Conservation (phyloP, 2,888 invertebrate species). For the Phytoseiulus persimilis region DNA sequence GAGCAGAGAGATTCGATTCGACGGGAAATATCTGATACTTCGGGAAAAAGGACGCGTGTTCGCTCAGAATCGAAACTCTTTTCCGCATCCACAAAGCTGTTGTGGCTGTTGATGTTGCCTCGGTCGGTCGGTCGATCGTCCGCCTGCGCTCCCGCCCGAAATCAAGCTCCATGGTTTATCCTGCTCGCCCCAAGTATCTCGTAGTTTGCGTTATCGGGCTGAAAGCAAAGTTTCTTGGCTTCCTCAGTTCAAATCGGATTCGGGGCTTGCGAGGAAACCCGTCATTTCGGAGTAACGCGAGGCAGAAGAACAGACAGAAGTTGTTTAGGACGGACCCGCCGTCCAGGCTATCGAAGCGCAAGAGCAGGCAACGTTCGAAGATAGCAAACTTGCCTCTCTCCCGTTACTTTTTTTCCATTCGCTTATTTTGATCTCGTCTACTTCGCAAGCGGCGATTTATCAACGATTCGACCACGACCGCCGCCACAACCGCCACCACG, state of each 20-base stretch:
- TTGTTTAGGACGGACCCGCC: not conserved
- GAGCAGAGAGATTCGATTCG: not conserved
- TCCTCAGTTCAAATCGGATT: not conserved
- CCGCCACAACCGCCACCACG: not conserved
- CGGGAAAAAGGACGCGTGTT: not conserved
- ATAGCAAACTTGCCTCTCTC: not conserved
- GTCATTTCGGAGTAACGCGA: not conserved
- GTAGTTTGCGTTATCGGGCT: not conserved
- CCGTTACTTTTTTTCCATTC: too few relatives aligned
- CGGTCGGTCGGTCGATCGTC: not conserved
- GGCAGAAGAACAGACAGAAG: not conserved
- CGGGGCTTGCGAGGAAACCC: not conserved
- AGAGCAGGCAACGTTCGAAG: not conserved
- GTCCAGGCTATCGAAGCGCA: not conserved
- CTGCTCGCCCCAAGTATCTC: not conserved
- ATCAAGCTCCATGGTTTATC: slow-evolving; percentile 5
- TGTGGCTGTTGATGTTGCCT: not conserved
- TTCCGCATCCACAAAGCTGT: not conserved
- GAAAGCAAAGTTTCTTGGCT: slow-evolving; percentile 5
- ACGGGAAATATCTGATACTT: not conserved
- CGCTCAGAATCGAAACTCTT: not conserved
- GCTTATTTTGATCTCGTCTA: not conserved
- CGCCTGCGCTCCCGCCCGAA: not conserved
- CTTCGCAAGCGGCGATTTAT: not conserved
- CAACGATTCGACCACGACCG: not conserved